Percentiles rank a stretch among this genome's conserved stretches.
Conservation (phyloP, 2,797 vertebrate species). For the Acipenser ruthenus region DNA sequence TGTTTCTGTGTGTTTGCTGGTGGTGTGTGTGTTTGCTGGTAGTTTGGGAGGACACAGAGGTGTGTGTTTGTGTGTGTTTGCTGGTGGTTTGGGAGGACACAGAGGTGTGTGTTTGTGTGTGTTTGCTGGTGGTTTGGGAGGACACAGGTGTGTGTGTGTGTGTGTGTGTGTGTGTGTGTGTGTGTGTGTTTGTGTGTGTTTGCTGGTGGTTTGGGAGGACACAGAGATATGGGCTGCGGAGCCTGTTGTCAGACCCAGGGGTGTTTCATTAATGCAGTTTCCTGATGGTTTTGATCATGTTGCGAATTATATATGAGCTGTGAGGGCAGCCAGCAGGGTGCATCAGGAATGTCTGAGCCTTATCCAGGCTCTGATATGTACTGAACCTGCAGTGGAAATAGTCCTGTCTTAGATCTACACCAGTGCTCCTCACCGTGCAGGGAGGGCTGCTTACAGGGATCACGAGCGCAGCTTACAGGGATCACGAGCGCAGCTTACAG, state of each 20-base stretch:
- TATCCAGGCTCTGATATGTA: constrained; percentile 62
- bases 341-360: constrained; percentile 88
- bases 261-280: constrained; percentile 1
- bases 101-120: not conserved
- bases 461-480: too few relatives aligned
- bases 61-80: not conserved
- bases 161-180: not conserved
- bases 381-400: too few relatives aligned
- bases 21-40: not conserved
- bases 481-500: too few relatives aligned
- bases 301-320: constrained; percentile 1
- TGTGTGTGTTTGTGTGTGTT: constrained; percentile 23
- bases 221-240: not conserved
- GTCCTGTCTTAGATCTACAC: too few relatives aligned
- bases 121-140: not conserved
- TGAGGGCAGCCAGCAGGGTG: constrained; percentile 81
- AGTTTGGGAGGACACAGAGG: too few relatives aligned
- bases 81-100: not conserved
- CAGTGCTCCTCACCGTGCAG: too few relatives aligned
- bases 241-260: not conserved
- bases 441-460: too few relatives aligned
- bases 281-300: not conserved
- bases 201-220: constrained; percentile 77
- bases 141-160: not conserved
- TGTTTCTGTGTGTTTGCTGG: too few relatives aligned